phyloP scores from a whole-genome alignment of 1,140 invertebrate species.

The Stratiolaelaps scimitus region DNA sequence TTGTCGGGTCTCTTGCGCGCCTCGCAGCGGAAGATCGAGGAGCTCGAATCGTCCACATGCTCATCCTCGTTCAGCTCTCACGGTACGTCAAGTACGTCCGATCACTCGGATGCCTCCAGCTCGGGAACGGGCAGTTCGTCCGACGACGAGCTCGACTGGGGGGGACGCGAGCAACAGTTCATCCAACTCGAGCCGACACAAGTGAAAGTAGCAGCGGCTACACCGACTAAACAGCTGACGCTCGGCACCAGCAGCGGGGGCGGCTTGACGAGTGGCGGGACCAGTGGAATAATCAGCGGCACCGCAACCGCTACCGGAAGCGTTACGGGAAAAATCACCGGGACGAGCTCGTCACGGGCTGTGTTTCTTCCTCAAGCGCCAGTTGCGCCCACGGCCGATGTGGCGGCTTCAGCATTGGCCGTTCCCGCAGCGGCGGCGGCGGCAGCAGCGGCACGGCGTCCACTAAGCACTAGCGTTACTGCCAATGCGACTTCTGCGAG shows the following conservation, averaged over 20 bases:
- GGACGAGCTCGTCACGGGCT: too few species aligned
- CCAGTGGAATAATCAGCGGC: too few species aligned
- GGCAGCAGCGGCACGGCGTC: too few species aligned
- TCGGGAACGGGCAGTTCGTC: background rate
- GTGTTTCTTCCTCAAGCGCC: too few species aligned
- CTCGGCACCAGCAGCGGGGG: background rate
- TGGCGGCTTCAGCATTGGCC: too few species aligned
- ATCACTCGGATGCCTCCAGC: background rate
- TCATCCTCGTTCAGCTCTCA: background rate
- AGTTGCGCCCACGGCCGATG: too few species aligned
- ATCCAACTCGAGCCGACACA: slow-evolving; percentile 17
- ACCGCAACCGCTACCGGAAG: too few species aligned
- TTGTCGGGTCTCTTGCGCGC: slow-evolving; percentile 4
- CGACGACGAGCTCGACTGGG: slow-evolving; percentile 17
- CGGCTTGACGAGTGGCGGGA: too few species aligned
- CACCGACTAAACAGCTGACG: slow-evolving; percentile 11
- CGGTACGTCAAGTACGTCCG: background rate
- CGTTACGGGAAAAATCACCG: too few species aligned
- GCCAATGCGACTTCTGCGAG: too few species aligned
- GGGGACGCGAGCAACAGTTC: background rate
- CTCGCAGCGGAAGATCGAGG: slow-evolving; percentile 18
- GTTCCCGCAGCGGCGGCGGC: too few species aligned
- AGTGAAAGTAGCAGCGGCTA: slow-evolving; percentile 10
- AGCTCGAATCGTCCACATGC: slow-evolving; percentile 14
- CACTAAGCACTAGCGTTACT: too few species aligned